phyloP scores from a whole-genome alignment of 1,140 invertebrate genomes.

The Reticulitermes speratus region DNA sequence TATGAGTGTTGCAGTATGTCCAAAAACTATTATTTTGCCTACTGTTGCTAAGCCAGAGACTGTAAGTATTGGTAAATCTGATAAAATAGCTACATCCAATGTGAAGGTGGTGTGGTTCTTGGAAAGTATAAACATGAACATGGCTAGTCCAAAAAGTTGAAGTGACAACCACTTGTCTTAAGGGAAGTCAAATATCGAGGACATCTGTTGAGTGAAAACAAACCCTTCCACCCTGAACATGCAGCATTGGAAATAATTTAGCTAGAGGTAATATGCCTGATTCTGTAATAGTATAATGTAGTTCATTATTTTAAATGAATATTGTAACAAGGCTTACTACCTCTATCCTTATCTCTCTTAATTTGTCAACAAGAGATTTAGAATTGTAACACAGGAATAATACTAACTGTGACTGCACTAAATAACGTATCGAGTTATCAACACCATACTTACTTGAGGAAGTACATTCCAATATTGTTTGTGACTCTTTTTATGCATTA shows the following conservation, averaged over 20 bases:
- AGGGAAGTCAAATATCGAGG: not conserved
- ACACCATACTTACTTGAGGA: not conserved
- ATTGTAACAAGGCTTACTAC: not conserved
- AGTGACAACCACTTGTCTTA: not conserved
- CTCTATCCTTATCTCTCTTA: not conserved
- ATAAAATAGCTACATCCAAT: not conserved
- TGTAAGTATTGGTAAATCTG: not conserved
- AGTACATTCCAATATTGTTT: not conserved
- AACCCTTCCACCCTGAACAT: not conserved
- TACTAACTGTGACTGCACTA: not conserved
- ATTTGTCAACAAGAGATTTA: not conserved
- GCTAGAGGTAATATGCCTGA: not conserved
- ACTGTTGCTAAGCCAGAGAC: not conserved
- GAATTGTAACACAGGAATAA: not conserved
- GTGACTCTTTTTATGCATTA: slow-evolving; percentile 13
- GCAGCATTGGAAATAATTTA: not conserved
- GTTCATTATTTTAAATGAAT: not conserved
- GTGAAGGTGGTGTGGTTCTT: not conserved
- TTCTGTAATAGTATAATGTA: not conserved
- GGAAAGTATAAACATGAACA: not conserved
- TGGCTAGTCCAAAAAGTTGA: not conserved
- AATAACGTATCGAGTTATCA: slow-evolving; percentile 16
- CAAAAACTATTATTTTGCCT: not conserved
- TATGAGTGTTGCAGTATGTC: not conserved
- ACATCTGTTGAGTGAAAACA: not conserved